Base-by-base conservation (phyloP, 2,888 invertebrate genomes). In the Rhogogaster chlorosoma region DNA sequence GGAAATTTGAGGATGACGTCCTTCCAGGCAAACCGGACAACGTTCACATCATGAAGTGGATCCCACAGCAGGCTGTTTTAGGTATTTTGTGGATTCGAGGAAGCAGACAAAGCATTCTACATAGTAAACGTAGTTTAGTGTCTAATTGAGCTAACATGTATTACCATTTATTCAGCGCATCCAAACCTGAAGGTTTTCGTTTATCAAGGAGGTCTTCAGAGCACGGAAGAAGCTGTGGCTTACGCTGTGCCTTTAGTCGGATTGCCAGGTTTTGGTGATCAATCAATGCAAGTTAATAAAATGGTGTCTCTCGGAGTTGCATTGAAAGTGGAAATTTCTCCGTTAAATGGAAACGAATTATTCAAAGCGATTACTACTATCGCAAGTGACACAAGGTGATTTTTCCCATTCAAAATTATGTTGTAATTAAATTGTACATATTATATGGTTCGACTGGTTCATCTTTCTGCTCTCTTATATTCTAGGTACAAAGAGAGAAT, bases 1-100 rank as follows among this genome's bases (percentile, higher is more conserved):
- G 94, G 94, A 95, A 94, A 88, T 95, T 94, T 90, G 94, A 94
- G 87, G 91, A 93, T 67, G 94, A 94, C 22, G 67, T 88, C 36
- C 73, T 92, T 45, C 90, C 92, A 0, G 89, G 92, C 45, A 18
- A 89, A 5, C 94, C 94, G 0, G 89, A 90, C 10, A 95, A 95
- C 87, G 93, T 95, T 0, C 92, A 94, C 83, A 90, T 94, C 0
- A 82, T 93, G 9, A 87, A 93, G 9, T 95, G 95, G 94, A 92
- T 93, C 29, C 93, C 94, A 2, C 94, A 94, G 87, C 92, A 93
- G 85, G 93, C 93, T 86, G 87, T 94, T 32, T 87, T 94, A 82
- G 91, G 94, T 94, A 89, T n/a, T 71, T 2, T 2, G 29, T 18
- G 49, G 18, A 18, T 18, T 18, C 4, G 15, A 18, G 18, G 18